phyloP scores from a whole-genome alignment of 1,140 invertebrate species.

The Diachasma alloeum region DNA sequence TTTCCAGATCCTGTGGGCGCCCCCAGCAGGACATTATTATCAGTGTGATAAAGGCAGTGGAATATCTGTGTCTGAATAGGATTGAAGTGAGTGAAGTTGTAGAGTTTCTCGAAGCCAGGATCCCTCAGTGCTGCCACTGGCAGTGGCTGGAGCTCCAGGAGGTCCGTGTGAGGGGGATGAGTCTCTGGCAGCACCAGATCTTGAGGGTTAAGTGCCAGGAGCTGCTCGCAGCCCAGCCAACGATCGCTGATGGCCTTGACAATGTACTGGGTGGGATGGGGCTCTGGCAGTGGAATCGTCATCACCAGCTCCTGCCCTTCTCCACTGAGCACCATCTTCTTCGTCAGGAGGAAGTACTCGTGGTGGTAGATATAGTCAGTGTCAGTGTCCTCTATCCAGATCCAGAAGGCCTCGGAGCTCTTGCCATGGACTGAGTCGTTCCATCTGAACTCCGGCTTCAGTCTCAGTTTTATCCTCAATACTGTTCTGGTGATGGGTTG shows the following conservation, averaged over 20 bases:
- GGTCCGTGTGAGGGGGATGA: conserved; percentile 89
- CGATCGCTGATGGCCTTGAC: conserved; percentile 87
- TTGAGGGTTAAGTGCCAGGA: conserved; percentile 83
- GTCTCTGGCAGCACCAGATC: conserved; percentile 91
- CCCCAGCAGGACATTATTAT: conserved; percentile 93
- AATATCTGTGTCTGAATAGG: conserved; percentile 99
- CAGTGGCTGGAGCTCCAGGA: conserved; percentile 90
- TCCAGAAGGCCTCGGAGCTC: conserved; percentile 91
- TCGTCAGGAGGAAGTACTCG: conserved; percentile 89
- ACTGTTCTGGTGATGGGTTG: conserved; percentile 96
- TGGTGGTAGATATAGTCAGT: conserved; percentile 95
- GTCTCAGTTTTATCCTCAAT: conserved; percentile 83
- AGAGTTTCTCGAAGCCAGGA: conserved; percentile 80
- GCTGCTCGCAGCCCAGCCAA: conserved; percentile 86
- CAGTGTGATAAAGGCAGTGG: conserved; percentile 94
- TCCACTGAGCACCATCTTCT: conserved; percentile 76
- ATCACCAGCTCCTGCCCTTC: conserved; percentile 85
- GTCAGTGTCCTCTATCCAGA: conserved; percentile 97
- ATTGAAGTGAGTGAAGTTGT: conserved; percentile 96
- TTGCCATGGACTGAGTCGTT: conserved; percentile 90
- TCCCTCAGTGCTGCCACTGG: conserved; percentile 86
- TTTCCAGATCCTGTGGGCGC: conserved; percentile 99
- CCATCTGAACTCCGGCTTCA: conserved; percentile 90
- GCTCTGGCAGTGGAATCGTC: conserved; percentile 94
- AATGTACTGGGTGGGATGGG: conserved; percentile 91